phyloP scores from a whole-genome alignment of 2,113 vertebrate genomes.

The Phaethornis superciliosus region DNA sequence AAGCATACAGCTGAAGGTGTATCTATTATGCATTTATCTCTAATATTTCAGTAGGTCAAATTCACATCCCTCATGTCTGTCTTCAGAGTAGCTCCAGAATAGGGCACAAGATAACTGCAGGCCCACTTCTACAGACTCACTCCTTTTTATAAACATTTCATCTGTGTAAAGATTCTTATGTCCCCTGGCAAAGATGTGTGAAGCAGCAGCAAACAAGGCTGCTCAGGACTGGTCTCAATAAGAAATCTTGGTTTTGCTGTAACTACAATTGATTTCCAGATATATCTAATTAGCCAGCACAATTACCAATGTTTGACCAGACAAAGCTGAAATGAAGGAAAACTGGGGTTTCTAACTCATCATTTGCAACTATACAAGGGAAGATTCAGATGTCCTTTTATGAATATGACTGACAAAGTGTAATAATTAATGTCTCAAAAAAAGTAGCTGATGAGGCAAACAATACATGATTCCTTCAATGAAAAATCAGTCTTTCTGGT shows the following conservation, averaged over 20 bases:
- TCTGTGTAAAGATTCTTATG: neutral
- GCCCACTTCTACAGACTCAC: neutral
- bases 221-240: neutral
- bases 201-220: neutral
- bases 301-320: neutral
- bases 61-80: neutral
- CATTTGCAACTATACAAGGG: neutral
- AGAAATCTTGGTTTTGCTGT: neutral
- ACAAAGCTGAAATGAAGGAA: neutral
- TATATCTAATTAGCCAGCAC: neutral
- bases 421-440: constrained; percentile 22
- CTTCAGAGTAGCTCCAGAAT: neutral
- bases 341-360: neutral
- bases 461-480: neutral
- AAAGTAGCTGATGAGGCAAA: neutral
- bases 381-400: constrained; percentile 29
- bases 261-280: neutral
- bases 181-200: neutral
- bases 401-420: neutral
- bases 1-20: neutral
- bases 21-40: neutral
- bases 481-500: constrained; percentile 27
- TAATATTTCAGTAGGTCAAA: neutral
- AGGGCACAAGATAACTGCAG: neutral
- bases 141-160: neutral